Conservation (phyloP, 2,113 vertebrate species). For the Pangasianodon hypophthalmus region DNA sequence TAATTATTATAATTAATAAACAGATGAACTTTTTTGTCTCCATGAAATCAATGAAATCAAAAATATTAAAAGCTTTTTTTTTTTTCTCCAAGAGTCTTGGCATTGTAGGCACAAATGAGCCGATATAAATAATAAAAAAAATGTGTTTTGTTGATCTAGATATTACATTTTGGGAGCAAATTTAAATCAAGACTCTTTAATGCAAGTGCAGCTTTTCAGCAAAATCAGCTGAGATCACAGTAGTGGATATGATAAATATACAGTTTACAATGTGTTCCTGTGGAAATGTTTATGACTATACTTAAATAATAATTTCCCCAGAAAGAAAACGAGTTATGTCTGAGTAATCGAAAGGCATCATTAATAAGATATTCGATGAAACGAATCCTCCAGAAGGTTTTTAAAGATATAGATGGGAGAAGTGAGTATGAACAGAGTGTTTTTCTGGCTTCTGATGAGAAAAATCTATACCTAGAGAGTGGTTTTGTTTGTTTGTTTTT, state of each 20-base stretch:
- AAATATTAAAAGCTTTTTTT: no score
- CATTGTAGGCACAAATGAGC: not conserved
- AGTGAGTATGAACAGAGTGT: not conserved
- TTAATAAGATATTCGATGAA: no score
- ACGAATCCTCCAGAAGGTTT: not conserved
- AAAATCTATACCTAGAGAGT: not conserved
- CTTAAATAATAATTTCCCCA: not conserved
- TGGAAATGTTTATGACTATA: not conserved
- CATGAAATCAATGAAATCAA: no score
- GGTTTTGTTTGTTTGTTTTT: not conserved
- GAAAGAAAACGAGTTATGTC: not conserved
- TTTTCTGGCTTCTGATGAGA: not conserved
- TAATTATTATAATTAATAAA: not conserved
- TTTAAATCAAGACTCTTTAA: not conserved
- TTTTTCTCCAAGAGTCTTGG: no score
- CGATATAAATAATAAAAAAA: not conserved
- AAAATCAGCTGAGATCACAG: no score
- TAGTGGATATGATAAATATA: not conserved
- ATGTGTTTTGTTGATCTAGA: no score
- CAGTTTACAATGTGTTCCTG: not conserved
- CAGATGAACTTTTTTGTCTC: not conserved
- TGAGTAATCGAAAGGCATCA: not conserved
- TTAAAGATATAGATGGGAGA: not conserved
- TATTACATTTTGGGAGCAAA: no score
- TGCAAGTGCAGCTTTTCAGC: not conserved